phyloP scores from a whole-genome alignment of 1,140 invertebrate species.

The Sarcophaga peregrina region DNA sequence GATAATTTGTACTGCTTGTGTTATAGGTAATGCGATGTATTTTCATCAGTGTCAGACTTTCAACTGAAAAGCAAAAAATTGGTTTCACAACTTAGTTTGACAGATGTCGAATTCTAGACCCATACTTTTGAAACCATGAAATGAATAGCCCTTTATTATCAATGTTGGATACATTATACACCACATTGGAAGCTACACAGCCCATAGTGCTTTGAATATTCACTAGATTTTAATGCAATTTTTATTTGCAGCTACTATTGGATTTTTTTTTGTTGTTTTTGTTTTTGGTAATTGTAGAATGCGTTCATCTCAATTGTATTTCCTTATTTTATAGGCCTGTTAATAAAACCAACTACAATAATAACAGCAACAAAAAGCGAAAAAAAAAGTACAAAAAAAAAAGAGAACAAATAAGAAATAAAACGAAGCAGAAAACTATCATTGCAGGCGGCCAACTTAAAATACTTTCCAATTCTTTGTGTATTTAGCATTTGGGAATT shows the following conservation, averaged over 20 bases:
- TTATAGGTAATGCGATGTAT: no score
- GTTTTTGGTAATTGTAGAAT: constrained; percentile 21
- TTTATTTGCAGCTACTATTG: neutral
- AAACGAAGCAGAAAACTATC: neutral
- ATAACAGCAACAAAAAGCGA: neutral
- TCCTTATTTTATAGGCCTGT: constrained; percentile 22
- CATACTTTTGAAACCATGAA: no score
- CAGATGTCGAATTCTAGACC: no score
- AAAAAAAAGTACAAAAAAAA: neutral
- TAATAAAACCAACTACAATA: neutral
- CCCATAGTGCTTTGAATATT: neutral
- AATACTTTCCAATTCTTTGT: constrained; percentile 28
- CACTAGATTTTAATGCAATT: neutral
- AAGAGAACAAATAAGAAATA: neutral
- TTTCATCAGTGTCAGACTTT: no score
- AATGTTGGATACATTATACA: no score
- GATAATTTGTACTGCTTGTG: no score
- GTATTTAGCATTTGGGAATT: constrained; percentile 37
- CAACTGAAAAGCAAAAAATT: no score
- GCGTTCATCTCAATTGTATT: constrained; percentile 36
- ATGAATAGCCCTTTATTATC: no score
- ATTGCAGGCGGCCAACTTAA: constrained; percentile 36
- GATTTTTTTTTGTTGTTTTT: neutral
- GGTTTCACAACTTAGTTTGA: no score
- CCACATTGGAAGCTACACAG: neutral